Percentiles rank a stretch among this genome's conserved stretches.
Evolutionary conservation across 2,888 invertebrate species (phyloP).

Genomic region (Campopleginae sp.): DNA sequence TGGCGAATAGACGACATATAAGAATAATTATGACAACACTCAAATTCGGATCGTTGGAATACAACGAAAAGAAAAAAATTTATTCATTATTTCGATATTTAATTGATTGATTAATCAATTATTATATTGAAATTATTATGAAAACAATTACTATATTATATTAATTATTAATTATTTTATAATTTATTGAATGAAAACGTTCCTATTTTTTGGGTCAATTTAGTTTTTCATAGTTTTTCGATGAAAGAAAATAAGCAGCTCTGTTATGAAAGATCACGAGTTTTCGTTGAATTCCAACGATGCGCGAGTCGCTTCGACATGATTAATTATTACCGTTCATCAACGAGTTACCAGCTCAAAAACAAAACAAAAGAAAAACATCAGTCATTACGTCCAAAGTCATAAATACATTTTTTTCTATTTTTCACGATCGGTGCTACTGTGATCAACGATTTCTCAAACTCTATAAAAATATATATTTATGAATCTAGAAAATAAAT

Average conservation of each 20-base stretch:
- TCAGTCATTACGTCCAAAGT: slow-evolving; percentile 69
- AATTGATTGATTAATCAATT: too few relatives aligned
- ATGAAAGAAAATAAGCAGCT: too few relatives aligned
- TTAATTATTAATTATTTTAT: too few relatives aligned
- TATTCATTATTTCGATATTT: too few relatives aligned
- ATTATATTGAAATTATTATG: too few relatives aligned
- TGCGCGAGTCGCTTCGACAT: too few relatives aligned
- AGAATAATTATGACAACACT: not conserved
- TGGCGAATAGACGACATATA: slow-evolving; percentile 80
- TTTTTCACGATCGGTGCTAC: slow-evolving; percentile 57
- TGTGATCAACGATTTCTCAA: slow-evolving; percentile 57
- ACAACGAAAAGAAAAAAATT: too few relatives aligned
- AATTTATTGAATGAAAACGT: slow-evolving; percentile 41
- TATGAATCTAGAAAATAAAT: slow-evolving; percentile 59
- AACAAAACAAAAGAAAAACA: slow-evolving; percentile 33
- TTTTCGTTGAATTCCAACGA: too few relatives aligned
- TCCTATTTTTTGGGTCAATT: not conserved
- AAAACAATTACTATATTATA: too few relatives aligned
- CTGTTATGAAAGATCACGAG: too few relatives aligned
- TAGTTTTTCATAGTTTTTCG: too few relatives aligned
- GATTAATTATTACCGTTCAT: slow-evolving; percentile 10
- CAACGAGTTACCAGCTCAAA: not conserved
- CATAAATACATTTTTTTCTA: slow-evolving; percentile 51
- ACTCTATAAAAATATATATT: slow-evolving; percentile 57
- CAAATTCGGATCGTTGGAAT: too few relatives aligned